These are phyloP conservation scores for Pandemis heparana DNA, from an alignment of 2,888 invertebrate species.

Conservation along the genomic window DNA sequence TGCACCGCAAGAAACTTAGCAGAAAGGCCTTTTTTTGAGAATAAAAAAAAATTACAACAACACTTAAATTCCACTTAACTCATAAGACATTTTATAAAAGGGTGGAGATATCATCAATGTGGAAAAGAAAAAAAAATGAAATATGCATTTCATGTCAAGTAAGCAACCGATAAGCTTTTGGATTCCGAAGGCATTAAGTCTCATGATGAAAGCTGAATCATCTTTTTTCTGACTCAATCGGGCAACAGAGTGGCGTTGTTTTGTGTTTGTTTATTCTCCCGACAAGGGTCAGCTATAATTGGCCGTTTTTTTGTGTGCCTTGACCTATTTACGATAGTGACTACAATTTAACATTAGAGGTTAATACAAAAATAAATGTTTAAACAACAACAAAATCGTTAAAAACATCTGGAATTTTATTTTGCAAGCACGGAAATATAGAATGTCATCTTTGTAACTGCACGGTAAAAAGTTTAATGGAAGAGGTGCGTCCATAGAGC, in stretches of 20 bases:
- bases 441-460: background rate
- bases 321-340: conserved; percentile 15
- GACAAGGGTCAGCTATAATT: conserved; percentile 7
- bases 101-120: too few species aligned
- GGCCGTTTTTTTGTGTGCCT: conserved; percentile 7
- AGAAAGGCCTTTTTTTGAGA: too few species aligned
- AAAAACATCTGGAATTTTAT: conserved; percentile 25
- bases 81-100: too few species aligned
- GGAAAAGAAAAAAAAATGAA: too few species aligned
- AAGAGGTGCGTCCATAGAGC: too few species aligned
- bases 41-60: too few species aligned
- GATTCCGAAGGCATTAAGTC: too few species aligned
- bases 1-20: too few species aligned
- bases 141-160: too few species aligned
- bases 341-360: conserved; percentile 10
- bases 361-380: conserved; percentile 9
- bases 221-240: background rate
- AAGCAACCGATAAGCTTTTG: too few species aligned
- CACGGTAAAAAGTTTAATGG: background rate
- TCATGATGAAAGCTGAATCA: too few species aligned
- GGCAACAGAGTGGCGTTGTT: background rate
- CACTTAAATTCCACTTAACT: too few species aligned
- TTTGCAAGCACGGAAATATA: background rate
- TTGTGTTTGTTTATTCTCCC: background rate
- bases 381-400: conserved; percentile 16